Evolutionary conservation across 37 sponge, comb jelly and placozoan genomes (phyloP), one percentile per base, ranked within the genome.

Genomic region (Geodia barretti): DNA sequence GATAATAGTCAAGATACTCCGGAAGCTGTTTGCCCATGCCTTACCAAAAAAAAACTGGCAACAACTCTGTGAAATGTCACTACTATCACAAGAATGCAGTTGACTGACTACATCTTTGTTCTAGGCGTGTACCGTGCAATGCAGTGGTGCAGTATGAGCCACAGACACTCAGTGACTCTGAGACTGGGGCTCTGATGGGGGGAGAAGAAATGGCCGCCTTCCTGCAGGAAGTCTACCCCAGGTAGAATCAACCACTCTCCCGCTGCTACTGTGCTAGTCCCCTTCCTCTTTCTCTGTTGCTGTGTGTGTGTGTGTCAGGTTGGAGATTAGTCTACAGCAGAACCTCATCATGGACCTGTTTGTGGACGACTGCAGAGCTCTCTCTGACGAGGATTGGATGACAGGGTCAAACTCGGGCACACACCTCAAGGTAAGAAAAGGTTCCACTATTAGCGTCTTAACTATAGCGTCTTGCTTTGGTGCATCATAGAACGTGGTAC

Each of bases 301-400:
- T 70, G 9, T 70, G 9, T 36, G 38, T 70, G 3, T 30, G 38
- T 24, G 36, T 30, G 2, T 23, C 66, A 91, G 96, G 29, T 19
- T 95, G 8, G 92, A 98, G 61, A 24, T 96, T 24, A 84, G 78
- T 29, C 68, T 98, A 19, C 99, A 98, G 54, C 99, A 98, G 82
- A 98, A 98, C 70, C 75, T 83, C 76, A 98, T 98, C 31, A 88
- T 93, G 88, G 84, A 95, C 71, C 38, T 96, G 21, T 96, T 98
- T 74, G 64, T 64, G 40, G 95, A 98, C 59, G 98, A 98, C 78
- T 95, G 90, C 74, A 36, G 54, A 37, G 69, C 64, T 31, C 72
- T 98, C 68, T 60, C 94, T 36, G 94, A 95, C 39, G 88, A 77
- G 4, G 94, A 91, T 60, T 88, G 87, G 43, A 90, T 93, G 47